Percentiles rank a stretch among this genome's conserved stretches.
Evolutionary conservation across 2,888 invertebrate genomes (phyloP).

Genomic region (Drosophila melanocephala): DNA sequence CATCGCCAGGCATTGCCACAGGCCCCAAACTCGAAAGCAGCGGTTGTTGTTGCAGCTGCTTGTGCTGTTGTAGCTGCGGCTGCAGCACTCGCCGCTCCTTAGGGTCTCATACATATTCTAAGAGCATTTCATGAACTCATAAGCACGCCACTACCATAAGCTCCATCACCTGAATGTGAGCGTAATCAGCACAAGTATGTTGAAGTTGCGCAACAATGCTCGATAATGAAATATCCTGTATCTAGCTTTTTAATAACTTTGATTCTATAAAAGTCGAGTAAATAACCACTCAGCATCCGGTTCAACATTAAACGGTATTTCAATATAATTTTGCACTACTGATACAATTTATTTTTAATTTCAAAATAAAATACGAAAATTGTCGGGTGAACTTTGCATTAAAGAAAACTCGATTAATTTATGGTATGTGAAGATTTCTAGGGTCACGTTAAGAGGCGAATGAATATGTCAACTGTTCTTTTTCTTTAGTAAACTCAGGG

Average conservation of each 20-base stretch:
- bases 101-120: conserved; percentile 79
- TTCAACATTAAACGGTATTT: background rate
- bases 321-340: background rate
- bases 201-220: background rate
- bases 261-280: background rate
- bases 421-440: background rate
- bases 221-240: conserved; percentile 17
- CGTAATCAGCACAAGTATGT: conserved; percentile 12
- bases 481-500: background rate
- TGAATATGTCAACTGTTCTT: background rate
- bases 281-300: background rate
- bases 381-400: background rate
- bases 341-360: background rate
- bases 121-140: conserved; percentile 77
- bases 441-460: background rate
- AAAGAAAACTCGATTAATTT: background rate
- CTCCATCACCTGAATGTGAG: conserved; percentile 7
- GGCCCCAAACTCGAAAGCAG: conserved; percentile 14
- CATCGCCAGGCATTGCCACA: conserved; percentile 45
- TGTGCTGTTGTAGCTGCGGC: conserved; percentile 12
- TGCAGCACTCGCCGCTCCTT: conserved; percentile 68
- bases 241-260: background rate
- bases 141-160: conserved; percentile 66
- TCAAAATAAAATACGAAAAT: background rate
- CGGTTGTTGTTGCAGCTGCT: conserved; percentile 9